Evolutionary conservation across 1,140 invertebrate genomes (phyloP).

Genomic region (Ptiloglossa arizonensis): DNA sequence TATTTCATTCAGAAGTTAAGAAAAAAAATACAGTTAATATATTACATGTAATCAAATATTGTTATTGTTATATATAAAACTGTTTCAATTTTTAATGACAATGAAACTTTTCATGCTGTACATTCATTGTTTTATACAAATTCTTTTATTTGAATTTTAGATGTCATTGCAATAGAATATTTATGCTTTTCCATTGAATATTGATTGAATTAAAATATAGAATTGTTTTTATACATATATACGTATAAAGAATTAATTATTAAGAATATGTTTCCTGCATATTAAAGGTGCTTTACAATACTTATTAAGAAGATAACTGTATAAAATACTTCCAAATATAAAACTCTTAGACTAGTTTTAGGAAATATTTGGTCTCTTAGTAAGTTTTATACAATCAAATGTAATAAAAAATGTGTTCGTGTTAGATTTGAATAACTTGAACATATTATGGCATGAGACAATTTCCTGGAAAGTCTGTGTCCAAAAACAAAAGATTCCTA

Average conservation of each 20-base stretch:
- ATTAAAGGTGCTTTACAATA: conserved; percentile 36
- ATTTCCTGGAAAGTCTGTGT: background rate
- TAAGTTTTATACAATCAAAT: conserved; percentile 18
- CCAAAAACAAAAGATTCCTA: background rate
- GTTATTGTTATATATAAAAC: conserved; percentile 20
- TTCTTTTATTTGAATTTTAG: background rate
- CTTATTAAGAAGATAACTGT: conserved; percentile 3
- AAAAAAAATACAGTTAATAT: background rate
- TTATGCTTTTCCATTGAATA: background rate
- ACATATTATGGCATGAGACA: background rate
- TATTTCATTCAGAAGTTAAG: background rate
- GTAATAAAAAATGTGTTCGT: conserved; percentile 15
- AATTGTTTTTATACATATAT: conserved; percentile 13
- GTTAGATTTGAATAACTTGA: background rate
- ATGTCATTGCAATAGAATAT: background rate
- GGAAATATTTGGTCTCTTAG: background rate
- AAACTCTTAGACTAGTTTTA: conserved; percentile 15
- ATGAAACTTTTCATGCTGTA: background rate
- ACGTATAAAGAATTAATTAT: conserved; percentile 2
- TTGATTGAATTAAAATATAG: background rate
- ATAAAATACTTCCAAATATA: conserved; percentile 17
- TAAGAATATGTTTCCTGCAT: conserved; percentile 24
- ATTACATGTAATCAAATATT: background rate
- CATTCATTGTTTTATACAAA: background rate
- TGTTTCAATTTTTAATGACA: conserved; percentile 9